phyloP scores from a whole-genome alignment of 1,140 invertebrate genomes.

The Aplysia californica region DNA sequence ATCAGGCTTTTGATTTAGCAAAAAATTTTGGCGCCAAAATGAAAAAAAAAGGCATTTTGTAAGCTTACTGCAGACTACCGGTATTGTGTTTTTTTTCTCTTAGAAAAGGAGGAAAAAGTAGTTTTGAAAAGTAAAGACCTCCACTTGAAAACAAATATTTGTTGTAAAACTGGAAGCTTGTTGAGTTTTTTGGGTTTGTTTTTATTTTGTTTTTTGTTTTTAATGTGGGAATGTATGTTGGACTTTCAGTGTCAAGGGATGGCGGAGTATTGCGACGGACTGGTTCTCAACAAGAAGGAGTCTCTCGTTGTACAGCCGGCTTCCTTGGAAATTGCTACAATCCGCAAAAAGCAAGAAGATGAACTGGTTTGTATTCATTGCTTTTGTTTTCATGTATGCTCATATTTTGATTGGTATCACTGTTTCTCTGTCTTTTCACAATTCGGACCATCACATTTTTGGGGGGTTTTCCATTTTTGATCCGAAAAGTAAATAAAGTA shows the following conservation, averaged over 20 bases:
- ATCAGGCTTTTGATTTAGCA: no score
- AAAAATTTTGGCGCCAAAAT: no score
- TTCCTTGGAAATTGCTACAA: conserved; percentile 84
- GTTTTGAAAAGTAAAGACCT: no score
- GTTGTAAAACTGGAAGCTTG: no score
- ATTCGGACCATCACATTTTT: not conserved
- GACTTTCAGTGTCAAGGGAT: conserved; percentile 60
- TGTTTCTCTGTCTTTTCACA: not conserved
- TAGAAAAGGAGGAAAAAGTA: no score
- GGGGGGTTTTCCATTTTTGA: not conserved
- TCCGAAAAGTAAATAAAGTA: not conserved
- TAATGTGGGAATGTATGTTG: no score
- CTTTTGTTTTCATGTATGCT: not conserved
- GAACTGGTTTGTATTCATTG: conserved; percentile 73
- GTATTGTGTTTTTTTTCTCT: no score
- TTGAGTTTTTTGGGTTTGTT: no score
- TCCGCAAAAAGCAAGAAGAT: conserved; percentile 84
- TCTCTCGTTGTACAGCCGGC: conserved; percentile 90
- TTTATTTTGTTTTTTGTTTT: no score
- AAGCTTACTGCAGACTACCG: no score
- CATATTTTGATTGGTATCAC: not conserved
- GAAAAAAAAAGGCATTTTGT: no score
- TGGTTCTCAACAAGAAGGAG: conserved; percentile 88
- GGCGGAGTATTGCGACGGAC: conserved; percentile 83
- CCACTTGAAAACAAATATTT: no score